These are phyloP conservation scores for Porites rus DNA, from an alignment of 92 coral and sea anemone genomes.

Conservation along the genomic window DNA sequence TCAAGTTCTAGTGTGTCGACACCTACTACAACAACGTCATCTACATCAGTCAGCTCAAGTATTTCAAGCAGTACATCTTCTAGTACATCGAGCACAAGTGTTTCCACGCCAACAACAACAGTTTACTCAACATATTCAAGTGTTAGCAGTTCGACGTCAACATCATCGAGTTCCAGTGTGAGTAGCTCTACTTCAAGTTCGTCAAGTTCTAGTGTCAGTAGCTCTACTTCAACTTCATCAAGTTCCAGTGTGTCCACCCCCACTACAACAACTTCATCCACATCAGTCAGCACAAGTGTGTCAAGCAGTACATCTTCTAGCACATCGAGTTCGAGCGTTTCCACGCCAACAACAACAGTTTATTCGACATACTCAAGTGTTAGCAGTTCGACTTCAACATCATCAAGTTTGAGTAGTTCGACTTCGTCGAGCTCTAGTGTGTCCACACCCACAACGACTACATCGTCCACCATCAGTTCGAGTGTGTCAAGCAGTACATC, in stretches of 20 bases:
- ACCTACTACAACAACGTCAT: slow-evolving; percentile 18
- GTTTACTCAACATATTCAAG: neutral
- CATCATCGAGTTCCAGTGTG: neutral
- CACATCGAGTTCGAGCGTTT: neutral
- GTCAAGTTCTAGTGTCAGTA: neutral
- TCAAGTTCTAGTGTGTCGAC: slow-evolving; percentile 4
- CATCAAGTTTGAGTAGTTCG: neutral
- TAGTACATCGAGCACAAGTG: neutral
- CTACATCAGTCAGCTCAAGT: slow-evolving; percentile 3
- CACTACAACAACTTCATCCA: slow-evolving; percentile 39
- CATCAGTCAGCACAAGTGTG: neutral
- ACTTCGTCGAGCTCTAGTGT: neutral
- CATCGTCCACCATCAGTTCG: neutral
- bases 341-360: slow-evolving; percentile 7
- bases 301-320: no score
- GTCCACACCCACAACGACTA: neutral
- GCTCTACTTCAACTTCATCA: neutral
- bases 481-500: neutral
- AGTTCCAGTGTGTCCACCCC: neutral
- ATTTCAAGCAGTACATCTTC: neutral
- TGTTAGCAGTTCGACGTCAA: neutral
- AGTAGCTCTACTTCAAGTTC: neutral
- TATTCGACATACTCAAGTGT: no score
- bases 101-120: neutral
- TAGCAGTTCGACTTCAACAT: neutral